Conservation (phyloP, 2,888 invertebrate genomes). For the Andricus curvator region DNA sequence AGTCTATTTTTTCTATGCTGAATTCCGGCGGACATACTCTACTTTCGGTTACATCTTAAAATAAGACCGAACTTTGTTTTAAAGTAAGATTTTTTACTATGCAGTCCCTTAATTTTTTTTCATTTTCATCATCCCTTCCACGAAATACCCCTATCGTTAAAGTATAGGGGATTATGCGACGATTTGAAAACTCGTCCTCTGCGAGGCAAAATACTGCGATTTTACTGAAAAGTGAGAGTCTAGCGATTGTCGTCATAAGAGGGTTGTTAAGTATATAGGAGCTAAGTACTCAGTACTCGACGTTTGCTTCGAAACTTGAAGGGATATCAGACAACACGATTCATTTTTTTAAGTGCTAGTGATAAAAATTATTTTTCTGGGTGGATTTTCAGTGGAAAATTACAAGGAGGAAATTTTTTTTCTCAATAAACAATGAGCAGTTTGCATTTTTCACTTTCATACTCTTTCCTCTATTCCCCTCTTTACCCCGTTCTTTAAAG, state of each 20-base stretch:
- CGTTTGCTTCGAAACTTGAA: slow-evolving; percentile 32
- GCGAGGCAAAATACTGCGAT: slow-evolving; percentile 18
- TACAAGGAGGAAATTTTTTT: too few species aligned
- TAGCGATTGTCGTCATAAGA: slow-evolving; percentile 39
- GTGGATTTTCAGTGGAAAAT: too few species aligned
- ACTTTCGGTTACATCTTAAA: too few species aligned
- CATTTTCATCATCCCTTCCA: slow-evolving; percentile 45
- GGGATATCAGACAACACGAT: background rate
- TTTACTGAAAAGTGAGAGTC: slow-evolving; percentile 34
- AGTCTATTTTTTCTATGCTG: too few species aligned
- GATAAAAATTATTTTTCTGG: background rate
- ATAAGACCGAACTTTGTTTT: too few species aligned
- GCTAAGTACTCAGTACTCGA: slow-evolving; percentile 21
- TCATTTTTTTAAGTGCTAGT: slow-evolving; percentile 45
- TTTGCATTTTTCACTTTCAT: too few species aligned
- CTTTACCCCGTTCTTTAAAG: too few species aligned
- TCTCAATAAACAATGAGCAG: too few species aligned
- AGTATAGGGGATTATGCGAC: slow-evolving; percentile 60
- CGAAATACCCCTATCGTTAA: slow-evolving; percentile 41
- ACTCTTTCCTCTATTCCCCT: too few species aligned
- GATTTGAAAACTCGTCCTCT: slow-evolving; percentile 51
- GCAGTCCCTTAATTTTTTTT: slow-evolving; percentile 49
- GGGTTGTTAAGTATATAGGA: slow-evolving; percentile 23
- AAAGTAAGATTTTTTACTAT: too few species aligned
- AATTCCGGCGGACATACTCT: too few species aligned